phyloP scores from a whole-genome alignment of 64 coral and sea anemone species.

The Orbicella faveolata region DNA sequence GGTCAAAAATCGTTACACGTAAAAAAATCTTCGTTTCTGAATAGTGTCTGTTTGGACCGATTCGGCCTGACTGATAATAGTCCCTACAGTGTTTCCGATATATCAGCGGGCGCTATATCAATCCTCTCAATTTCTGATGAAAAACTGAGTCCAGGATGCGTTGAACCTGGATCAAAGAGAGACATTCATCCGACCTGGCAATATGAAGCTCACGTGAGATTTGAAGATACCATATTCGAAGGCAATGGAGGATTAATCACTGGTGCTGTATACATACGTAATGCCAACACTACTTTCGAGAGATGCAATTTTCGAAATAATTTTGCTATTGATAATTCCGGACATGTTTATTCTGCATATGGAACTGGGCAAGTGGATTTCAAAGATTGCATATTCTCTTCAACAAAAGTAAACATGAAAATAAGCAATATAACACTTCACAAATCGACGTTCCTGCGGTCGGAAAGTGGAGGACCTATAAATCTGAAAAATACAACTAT shows the following conservation, averaged over 20 bases:
- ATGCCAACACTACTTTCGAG: background rate
- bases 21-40: background rate
- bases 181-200: background rate
- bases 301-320: conserved; percentile 50
- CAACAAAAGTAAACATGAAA: background rate
- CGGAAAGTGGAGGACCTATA: background rate
- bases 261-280: conserved; percentile 11
- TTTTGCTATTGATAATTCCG: conserved; percentile 7
- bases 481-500: conserved; percentile 29
- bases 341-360: conserved; percentile 12
- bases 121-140: background rate
- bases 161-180: background rate
- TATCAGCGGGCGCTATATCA: background rate
- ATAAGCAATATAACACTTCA: background rate
- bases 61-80: background rate
- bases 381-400: conserved; percentile 3
- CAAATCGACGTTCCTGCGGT: conserved; percentile 17
- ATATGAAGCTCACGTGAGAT: background rate
- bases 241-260: background rate
- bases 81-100: background rate
- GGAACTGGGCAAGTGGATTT: conserved; percentile 24
- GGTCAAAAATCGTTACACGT: background rate
- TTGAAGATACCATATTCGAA: conserved; percentile 13
- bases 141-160: background rate
- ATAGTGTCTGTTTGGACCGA: background rate